Conservation (phyloP, 53 echinoderm and acorn worm species). For the Luidia sarsii region DNA sequence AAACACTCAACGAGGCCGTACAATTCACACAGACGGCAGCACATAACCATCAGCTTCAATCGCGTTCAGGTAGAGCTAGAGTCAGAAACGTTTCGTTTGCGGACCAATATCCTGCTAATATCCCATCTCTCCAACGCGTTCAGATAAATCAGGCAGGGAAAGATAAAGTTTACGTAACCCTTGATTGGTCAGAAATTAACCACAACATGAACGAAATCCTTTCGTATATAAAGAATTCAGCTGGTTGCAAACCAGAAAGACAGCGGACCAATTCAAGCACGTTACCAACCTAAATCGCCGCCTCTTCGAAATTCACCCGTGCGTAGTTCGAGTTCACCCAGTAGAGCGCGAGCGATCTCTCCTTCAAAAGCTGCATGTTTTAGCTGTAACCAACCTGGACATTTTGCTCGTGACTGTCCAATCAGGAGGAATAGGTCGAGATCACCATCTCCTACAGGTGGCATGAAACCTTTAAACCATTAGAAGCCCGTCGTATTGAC, state of each 20-base stretch:
- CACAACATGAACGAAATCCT: slow-evolving; percentile 11
- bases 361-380: background rate
- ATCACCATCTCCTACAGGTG: slow-evolving; percentile 3
- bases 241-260: no score
- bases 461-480: slow-evolving; percentile 2
- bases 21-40: slow-evolving; percentile 10
- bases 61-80: slow-evolving; percentile 1
- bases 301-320: background rate
- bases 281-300: background rate
- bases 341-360: background rate
- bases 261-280: no score
- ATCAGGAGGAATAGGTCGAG: background rate
- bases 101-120: background rate
- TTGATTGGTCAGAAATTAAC: slow-evolving; percentile 17
- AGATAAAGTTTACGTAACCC: background rate
- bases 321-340: background rate
- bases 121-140: slow-evolving; percentile 5
- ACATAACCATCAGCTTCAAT: slow-evolving; percentile 1
- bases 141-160: slow-evolving; percentile 3
- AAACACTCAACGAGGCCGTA: slow-evolving; percentile 16
- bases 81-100: slow-evolving; percentile 5
- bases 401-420: slow-evolving; percentile 34
- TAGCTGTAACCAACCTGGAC: background rate
- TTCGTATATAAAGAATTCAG: background rate
- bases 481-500: slow-evolving; percentile 21